phyloP scores from a whole-genome alignment of 1,140 invertebrate genomes.

The Brachionus koreanus region DNA sequence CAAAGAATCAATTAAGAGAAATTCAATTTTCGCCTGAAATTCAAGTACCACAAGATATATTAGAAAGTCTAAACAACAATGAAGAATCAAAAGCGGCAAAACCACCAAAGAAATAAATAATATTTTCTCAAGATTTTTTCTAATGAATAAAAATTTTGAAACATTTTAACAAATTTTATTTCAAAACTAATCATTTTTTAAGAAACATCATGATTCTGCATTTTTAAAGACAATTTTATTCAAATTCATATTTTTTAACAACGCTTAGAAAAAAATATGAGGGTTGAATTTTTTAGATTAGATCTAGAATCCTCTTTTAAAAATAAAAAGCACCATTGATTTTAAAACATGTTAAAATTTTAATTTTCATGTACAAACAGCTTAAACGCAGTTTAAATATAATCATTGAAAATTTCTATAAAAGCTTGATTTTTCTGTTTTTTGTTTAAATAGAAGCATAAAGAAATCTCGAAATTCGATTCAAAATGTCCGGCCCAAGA shows the following conservation, averaged over 20 bases:
- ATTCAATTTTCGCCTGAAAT: background rate
- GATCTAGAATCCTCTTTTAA: background rate
- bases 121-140: background rate
- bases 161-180: background rate
- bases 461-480: background rate
- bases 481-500: constrained; percentile 15
- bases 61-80: background rate
- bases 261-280: background rate
- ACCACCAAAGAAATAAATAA: background rate
- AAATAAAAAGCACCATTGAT: background rate
- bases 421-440: background rate
- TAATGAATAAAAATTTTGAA: too few relatives aligned
- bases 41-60: background rate
- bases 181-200: background rate
- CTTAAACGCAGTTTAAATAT: background rate
- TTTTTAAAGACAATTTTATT: background rate
- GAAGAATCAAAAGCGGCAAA: constrained; percentile 14
- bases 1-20: constrained; percentile 6
- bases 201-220: background rate
- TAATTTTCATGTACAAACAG: background rate
- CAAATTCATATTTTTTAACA: background rate
- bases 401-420: background rate
- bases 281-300: background rate
- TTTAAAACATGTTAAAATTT: background rate
- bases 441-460: background rate